A percentile compares a stretch with the other conserved stretches of the same genome.
Evolutionary conservation across 2,888 invertebrate genomes (phyloP).

Genomic region (Pollenia angustigena): DNA sequence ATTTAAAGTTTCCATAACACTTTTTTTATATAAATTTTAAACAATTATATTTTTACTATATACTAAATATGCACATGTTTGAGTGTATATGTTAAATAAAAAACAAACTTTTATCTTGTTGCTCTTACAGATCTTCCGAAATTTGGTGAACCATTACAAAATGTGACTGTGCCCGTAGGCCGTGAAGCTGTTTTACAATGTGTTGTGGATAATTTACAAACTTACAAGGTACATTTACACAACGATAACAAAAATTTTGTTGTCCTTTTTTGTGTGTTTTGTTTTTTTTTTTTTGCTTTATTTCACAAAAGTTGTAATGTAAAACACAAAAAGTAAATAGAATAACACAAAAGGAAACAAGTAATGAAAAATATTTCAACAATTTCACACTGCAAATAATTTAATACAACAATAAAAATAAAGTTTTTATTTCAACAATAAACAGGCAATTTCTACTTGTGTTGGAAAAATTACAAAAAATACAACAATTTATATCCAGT

Average conservation of each 20-base stretch:
- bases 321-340: conserved; percentile 4
- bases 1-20: not conserved
- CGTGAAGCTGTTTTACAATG: conserved; percentile 89
- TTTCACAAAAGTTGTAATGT: not conserved
- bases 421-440: conserved; percentile 49
- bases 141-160: conserved; percentile 88
- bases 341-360: not conserved
- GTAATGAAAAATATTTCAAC: conserved; percentile 32
- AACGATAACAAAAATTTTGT: not conserved
- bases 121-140: conserved; percentile 86
- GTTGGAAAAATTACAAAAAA: conserved; percentile 1
- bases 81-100: not conserved
- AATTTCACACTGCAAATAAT: conserved; percentile 27
- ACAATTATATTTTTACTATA: conserved; percentile 13
- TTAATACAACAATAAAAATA: conserved; percentile 19
- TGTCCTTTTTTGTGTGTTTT: not conserved
- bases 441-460: conserved; percentile 23
- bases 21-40: conserved; percentile 19
- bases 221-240: conserved; percentile 86
- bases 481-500: conserved; percentile 24
- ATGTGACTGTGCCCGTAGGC: conserved; percentile 88
- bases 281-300: not conserved
- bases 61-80: not conserved
- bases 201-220: conserved; percentile 88
- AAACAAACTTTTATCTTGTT: conserved; percentile 1